Base-by-base conservation (phyloP, 2,888 invertebrate genomes). In the Lycophotia porphyrea region DNA sequence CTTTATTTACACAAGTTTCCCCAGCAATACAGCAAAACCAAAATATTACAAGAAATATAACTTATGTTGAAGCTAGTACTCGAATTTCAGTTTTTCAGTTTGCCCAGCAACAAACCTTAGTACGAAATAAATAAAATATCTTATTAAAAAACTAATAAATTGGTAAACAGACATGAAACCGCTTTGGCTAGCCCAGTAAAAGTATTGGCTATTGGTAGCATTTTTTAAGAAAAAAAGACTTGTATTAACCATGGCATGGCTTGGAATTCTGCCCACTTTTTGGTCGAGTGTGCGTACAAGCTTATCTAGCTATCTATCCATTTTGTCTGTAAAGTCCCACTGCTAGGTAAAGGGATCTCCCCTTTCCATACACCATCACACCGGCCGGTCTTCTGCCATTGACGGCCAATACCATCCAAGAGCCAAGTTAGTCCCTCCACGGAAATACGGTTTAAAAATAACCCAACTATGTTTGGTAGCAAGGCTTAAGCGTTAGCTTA, bases 101-200 rank as follows among this genome's bases (percentile, higher is more conserved):
- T 18, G 11, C 24, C 5, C 1, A 13, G 24, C 21, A 5, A 58
- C 15, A 21, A 39, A 36, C 36, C 9, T 21, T 18, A 44, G 4
- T 7, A 65, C 44, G 2, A 64, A 64, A 65, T 47, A 64, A 58
- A 76, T 47, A n/a, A 66, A 76, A 66, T 39, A 55, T 60, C 18
- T 34, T 24, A 15, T 24, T 34, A n/a, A 67, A 49, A 77, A 15
- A 60, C 27, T 15, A 77, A 68, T 76, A 68, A 77, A 77, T 77
- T 67, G 0, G 0, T 49, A 68, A 76, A 27, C 27, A 77, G 42
- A 49, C 60, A 34, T 61, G 60, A 68, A 60, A 36, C 9, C 1
- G 27, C 27, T 68, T 68, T 61, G 77, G 77, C 34, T 21, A 34
- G 27, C 18, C 9, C 1, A 1, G 27, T 5, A 42, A 11, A 49